Base-by-base conservation (phyloP, 1,140 invertebrate species). In the Carcinoscorpius rotundicauda region DNA sequence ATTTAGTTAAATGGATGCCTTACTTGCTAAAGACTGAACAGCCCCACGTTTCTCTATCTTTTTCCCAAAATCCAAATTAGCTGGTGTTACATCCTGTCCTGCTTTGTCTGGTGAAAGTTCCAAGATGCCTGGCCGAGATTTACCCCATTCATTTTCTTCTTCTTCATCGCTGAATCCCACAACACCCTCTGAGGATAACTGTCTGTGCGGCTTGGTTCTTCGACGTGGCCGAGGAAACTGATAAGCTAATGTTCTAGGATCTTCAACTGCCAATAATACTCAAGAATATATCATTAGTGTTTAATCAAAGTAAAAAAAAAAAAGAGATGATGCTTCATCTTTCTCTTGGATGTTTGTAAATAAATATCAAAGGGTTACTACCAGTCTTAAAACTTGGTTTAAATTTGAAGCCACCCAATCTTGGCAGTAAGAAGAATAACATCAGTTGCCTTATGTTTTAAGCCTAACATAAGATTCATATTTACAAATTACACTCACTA, bases 31-130 rank as follows among this genome's bases (percentile, higher is more conserved):
- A 48, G 75, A 76, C 56, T 76, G 72, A 55, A 76, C 84, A 81
- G 73, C 85, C 84, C 74, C 76, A 62, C 69, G 65, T 49, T 61
- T 59, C 55, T 64, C 60, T 29, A 58, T 64, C 51, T 69, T 61
- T 60, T 29, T 29, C 29, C 63, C 64, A 75, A 92, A 93, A 71
- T 89, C 85, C 66, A 91, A 82, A 76, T 89, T 89, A 61, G 89
- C 80, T 5, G 91, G 90, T 6, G 89, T 91, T 8, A 92, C 87
- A 75, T 93, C 91, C 73, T 86, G 85, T 5, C 90, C 90, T 0
- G 89, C 90, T 78, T 92, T 93, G 60, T 90, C 87, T 3, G 91
- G 88, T 55, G 86, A 87, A 76, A 93, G 91, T 74, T 93, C 91
- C 49, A 93, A 71, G 48, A 80, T 80, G n/a, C 78, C 79, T 49